These are phyloP conservation scores for Microctonus hyperodae DNA, from an alignment of 2,888 invertebrate species.

Conservation along the genomic window DNA sequence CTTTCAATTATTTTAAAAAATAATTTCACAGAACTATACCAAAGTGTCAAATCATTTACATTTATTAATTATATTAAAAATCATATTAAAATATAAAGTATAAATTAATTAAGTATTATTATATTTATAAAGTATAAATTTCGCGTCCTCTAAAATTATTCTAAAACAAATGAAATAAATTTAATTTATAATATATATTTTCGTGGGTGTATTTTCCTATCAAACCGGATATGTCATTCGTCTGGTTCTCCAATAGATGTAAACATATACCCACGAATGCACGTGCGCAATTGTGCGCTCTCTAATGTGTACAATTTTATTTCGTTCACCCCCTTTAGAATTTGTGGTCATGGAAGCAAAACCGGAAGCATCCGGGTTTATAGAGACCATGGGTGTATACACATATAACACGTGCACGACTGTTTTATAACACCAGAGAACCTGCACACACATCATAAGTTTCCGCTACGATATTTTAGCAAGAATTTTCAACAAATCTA, in stretches of 20 bases:
- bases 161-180: background rate
- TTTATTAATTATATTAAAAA: no score
- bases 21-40: no score
- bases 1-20: no score
- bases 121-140: no score
- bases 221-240: conserved; percentile 38
- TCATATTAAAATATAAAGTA: no score
- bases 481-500: conserved; percentile 16
- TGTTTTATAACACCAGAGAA: conserved; percentile 10
- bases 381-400: conserved; percentile 30
- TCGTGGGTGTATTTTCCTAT: conserved; percentile 21
- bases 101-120: no score
- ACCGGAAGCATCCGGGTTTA: conserved; percentile 41
- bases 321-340: conserved; percentile 7
- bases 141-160: background rate
- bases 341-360: conserved; percentile 26
- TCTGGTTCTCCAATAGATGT: conserved; percentile 32
- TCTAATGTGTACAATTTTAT: background rate
- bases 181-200: background rate
- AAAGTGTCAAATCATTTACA: no score
- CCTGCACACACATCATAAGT: background rate
- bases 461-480: conserved; percentile 18
- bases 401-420: conserved; percentile 26
- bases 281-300: conserved; percentile 23
- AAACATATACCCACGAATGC: conserved; percentile 31